phyloP scores from a whole-genome alignment of 2,888 invertebrate species.

The Chironomus tentans region DNA sequence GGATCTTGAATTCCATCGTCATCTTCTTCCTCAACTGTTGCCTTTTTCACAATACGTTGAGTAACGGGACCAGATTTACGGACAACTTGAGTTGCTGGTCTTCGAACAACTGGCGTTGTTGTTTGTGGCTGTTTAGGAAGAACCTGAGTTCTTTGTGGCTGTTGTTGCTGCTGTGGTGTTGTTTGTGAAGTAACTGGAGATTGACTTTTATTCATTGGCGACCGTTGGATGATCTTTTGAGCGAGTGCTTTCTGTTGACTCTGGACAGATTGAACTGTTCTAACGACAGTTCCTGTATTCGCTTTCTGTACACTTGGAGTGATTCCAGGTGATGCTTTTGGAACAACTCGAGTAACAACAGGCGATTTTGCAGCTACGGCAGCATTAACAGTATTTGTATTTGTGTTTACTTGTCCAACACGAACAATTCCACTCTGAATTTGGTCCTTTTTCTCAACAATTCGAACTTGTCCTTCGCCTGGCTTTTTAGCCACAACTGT shows the following conservation, averaged over 20 bases:
- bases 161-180: too few species aligned
- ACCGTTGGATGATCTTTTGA: constrained; percentile 19
- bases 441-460: constrained; percentile 27
- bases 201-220: constrained; percentile 10
- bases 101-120: constrained; percentile 27
- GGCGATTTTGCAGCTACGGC: background rate
- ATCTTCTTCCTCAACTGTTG: constrained; percentile 39
- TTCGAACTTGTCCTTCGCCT: constrained; percentile 27
- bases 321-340: constrained; percentile 32
- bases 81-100: constrained; percentile 11
- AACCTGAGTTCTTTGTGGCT: constrained; percentile 28
- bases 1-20: constrained; percentile 57
- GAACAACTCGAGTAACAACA: constrained; percentile 32
- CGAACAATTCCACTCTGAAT: constrained; percentile 29
- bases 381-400: too few species aligned
- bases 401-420: constrained; percentile 13
- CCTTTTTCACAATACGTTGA: constrained; percentile 30
- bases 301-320: background rate
- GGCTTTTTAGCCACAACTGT: constrained; percentile 2
- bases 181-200: constrained; percentile 18
- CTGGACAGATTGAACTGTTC: constrained; percentile 4
- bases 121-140: constrained; percentile 27
- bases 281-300: constrained; percentile 5
- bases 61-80: background rate
- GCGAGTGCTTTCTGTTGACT: constrained; percentile 13